A percentile compares a stretch with the other conserved stretches of the same genome.
These are phyloP conservation scores for Yponomeuta plumbellus DNA, from an alignment of 2,888 invertebrate species.

Conservation along the genomic window DNA sequence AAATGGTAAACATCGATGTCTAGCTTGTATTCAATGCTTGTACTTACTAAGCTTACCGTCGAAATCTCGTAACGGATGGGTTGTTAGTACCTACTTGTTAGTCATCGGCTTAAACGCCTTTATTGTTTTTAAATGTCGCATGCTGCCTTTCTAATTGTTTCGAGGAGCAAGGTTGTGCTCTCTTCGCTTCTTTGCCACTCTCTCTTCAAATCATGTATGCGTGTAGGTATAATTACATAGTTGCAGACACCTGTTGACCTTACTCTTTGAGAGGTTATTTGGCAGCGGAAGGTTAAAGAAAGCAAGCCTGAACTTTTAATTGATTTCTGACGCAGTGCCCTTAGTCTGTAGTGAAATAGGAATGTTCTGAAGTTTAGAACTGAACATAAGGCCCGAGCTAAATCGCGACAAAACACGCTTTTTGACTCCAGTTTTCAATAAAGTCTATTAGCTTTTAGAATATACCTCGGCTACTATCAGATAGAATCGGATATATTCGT, in stretches of 20 bases:
- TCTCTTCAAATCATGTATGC: neutral
- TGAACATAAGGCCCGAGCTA: too few relatives aligned
- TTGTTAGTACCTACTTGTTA: neutral
- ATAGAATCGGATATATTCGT: too few relatives aligned
- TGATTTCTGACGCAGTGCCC: too few relatives aligned
- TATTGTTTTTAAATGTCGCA: neutral
- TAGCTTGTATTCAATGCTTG: neutral
- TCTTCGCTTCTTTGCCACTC: neutral
- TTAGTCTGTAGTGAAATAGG: too few relatives aligned
- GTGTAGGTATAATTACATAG: neutral
- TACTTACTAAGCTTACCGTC: neutral
- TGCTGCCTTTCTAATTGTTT: neutral
- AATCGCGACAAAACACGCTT: too few relatives aligned
- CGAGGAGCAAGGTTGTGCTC: neutral
- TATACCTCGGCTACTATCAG: too few relatives aligned
- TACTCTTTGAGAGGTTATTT: neutral
- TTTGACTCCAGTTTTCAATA: too few relatives aligned
- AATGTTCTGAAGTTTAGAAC: too few relatives aligned
- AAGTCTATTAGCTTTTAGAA: too few relatives aligned
- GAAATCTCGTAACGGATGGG: neutral
- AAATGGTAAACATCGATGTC: constrained; percentile 3
- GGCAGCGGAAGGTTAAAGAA: neutral
- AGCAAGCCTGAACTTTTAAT: too few relatives aligned
- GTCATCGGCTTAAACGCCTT: neutral
- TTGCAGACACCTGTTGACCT: neutral